Evolutionary conservation across 1,140 invertebrate species (phyloP).

Genomic region (Uloborus diversus): DNA sequence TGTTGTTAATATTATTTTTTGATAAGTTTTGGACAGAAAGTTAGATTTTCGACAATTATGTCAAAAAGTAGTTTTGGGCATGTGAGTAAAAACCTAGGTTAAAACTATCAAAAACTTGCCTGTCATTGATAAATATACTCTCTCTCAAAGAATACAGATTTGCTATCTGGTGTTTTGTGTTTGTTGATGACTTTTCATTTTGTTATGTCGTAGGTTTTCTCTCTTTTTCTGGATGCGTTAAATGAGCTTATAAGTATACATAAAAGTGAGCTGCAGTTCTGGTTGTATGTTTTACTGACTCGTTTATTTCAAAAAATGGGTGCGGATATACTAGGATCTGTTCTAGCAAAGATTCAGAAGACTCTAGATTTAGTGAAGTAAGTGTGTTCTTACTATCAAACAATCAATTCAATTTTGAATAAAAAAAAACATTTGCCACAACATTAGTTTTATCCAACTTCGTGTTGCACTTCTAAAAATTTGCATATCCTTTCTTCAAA

Average conservation of each 20-base stretch:
- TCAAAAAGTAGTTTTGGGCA: too few relatives aligned
- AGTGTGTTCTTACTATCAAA: constrained; percentile 53
- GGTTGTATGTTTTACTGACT: constrained; percentile 87
- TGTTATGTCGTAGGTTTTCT: constrained; percentile 75
- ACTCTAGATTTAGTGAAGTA: constrained; percentile 86
- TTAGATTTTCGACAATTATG: too few relatives aligned
- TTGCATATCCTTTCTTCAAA: too few relatives aligned
- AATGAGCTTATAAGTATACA: constrained; percentile 88
- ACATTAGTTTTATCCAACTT: too few relatives aligned
- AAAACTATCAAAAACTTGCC: too few relatives aligned
- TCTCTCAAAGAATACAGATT: too few relatives aligned
- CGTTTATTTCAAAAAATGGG: constrained; percentile 87
- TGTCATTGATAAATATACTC: too few relatives aligned
- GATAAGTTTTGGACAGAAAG: too few relatives aligned
- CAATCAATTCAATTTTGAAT: background rate
- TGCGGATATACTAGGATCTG: constrained; percentile 86
- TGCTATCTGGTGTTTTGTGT: background rate
- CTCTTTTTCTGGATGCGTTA: constrained; percentile 89
- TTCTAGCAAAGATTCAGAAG: constrained; percentile 87
- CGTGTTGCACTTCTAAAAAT: too few relatives aligned
- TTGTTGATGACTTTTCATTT: constrained; percentile 12
- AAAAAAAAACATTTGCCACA: too few relatives aligned
- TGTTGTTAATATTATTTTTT: too few relatives aligned
- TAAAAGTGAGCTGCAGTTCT: constrained; percentile 84
- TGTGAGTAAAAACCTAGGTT: too few relatives aligned